Percentiles rank a stretch among this genome's conserved stretches.
phyloP scores from a whole-genome alignment of 2,888 invertebrate genomes.

The Polymixis flavicincta region DNA sequence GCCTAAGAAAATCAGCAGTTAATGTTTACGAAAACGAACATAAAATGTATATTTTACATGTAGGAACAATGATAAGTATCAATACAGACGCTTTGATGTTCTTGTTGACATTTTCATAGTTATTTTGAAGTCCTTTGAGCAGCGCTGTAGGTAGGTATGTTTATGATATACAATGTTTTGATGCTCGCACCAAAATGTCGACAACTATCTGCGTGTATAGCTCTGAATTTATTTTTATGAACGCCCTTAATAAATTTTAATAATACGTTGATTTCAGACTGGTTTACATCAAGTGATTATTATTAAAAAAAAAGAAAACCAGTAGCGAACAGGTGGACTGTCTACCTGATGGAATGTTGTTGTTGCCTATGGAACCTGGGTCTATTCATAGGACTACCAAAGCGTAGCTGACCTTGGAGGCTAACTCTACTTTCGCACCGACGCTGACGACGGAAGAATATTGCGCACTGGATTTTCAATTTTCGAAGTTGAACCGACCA shows the following conservation, averaged over 20 bases:
- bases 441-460: no score
- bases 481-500: no score
- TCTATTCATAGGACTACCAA: background rate
- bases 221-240: background rate
- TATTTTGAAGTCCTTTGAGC: conserved; percentile 11
- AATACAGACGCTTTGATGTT: background rate
- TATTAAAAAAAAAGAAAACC: conserved; percentile 6
- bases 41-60: no score
- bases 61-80: conserved; percentile 16
- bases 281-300: conserved; percentile 16
- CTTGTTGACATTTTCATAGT: conserved; percentile 1
- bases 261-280: background rate
- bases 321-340: conserved; percentile 2
- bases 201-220: conserved; percentile 7
- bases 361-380: background rate
- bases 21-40: no score
- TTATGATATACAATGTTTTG: conserved; percentile 15
- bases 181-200: background rate
- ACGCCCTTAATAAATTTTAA: background rate
- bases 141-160: background rate
- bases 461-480: no score
- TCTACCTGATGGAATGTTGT: conserved; percentile 10
- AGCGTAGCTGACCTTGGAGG: background rate
- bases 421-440: no score
- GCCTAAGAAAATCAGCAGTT: no score